Evolutionary conservation across 2,113 vertebrate genomes (phyloP).

Genomic region (Turnix velox): DNA sequence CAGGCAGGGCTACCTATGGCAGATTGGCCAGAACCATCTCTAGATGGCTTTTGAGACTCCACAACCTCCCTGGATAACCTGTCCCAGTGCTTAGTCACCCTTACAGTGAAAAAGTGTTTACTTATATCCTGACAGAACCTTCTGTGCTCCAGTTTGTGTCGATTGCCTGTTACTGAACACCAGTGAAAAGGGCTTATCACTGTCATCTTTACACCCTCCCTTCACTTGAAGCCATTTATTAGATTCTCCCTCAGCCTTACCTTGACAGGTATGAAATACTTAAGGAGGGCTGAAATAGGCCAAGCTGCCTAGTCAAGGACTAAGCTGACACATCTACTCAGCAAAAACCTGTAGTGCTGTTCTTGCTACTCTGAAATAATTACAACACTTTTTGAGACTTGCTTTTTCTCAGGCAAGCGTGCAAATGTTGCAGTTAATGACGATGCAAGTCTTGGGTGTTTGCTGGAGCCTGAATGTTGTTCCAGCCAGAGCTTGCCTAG

Average conservation of each 20-base stretch:
- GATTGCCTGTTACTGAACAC: not conserved
- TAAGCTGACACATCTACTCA: not conserved
- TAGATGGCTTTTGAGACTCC: not conserved
- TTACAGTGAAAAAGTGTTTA: not conserved
- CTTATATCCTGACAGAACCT: not conserved
- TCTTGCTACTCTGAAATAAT: not conserved
- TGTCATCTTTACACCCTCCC: not conserved
- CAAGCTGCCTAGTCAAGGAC: not conserved
- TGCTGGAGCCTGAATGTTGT: not conserved
- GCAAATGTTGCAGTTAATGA: not conserved
- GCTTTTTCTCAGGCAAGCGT: not conserved
- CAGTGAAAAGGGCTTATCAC: not conserved
- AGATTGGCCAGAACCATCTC: not conserved
- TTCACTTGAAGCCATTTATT: not conserved
- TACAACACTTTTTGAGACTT: not conserved
- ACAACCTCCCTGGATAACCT: not conserved
- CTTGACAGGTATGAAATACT: accelerated
- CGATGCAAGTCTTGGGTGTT: not conserved
- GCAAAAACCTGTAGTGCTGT: not conserved
- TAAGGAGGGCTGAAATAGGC: not conserved
- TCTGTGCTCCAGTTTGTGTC: not conserved
- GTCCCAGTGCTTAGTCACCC: not conserved
- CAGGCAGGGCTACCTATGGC: not conserved
- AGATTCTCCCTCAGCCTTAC: not conserved
- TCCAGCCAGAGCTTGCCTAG: not conserved